Conservation (phyloP, 2,797 vertebrate genomes). For the Eulemur mongoz region DNA sequence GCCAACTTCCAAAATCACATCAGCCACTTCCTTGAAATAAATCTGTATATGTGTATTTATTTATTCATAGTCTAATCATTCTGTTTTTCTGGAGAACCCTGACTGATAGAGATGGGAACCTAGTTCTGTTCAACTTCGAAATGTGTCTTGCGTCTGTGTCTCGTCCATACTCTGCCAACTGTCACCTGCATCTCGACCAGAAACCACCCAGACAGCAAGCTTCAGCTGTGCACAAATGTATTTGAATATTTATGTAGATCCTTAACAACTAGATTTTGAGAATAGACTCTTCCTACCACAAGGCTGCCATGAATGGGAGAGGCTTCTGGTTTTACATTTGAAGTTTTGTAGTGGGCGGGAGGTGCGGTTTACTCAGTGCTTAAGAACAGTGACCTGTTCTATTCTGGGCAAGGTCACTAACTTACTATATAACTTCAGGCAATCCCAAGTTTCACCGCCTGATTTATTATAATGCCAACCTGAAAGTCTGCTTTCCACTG, state of each 20-base stretch:
- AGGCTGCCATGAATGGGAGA: not conserved
- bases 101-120: not conserved
- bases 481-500: conserved; percentile 2
- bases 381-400: conserved; percentile 18
- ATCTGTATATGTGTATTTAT: not conserved
- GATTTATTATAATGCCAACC: conserved; percentile 38
- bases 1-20: not conserved
- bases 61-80: not conserved
- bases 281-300: not conserved
- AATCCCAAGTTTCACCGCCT: conserved; percentile 15
- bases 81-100: not conserved
- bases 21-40: not conserved
- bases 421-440: conserved; percentile 26
- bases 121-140: not conserved
- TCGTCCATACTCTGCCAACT: not conserved
- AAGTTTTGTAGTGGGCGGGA: not conserved
- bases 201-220: not conserved
- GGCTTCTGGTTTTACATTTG: not conserved
- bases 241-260: not conserved
- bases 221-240: not conserved
- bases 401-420: not conserved
- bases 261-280: not conserved
- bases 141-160: not conserved
- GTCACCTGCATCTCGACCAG: not conserved
- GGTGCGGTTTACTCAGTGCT: not conserved